Percentiles rank a stretch among this genome's conserved stretches.
These are phyloP conservation scores for Lycaena phlaeas DNA, from an alignment of 2,888 invertebrate genomes.

Conservation along the genomic window DNA sequence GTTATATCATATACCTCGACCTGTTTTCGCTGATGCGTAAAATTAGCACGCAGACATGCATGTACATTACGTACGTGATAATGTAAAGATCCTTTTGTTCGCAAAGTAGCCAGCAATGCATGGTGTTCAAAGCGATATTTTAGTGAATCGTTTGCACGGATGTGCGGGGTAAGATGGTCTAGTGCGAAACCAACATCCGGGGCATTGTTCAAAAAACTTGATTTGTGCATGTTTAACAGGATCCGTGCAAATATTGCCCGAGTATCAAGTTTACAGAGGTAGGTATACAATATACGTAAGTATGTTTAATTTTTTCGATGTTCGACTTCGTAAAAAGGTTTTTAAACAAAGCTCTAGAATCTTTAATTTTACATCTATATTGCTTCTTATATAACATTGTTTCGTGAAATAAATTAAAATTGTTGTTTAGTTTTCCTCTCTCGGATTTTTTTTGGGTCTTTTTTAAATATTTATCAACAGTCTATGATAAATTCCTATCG, in stretches of 20 bases:
- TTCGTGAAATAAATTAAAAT: too few relatives aligned
- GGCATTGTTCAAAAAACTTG: conserved; percentile 5
- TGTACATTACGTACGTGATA: not conserved
- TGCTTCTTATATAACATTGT: too few relatives aligned
- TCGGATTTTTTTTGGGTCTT: too few relatives aligned
- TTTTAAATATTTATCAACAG: too few relatives aligned
- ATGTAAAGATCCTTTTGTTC: not conserved
- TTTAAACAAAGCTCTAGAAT: too few relatives aligned
- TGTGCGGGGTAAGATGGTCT: conserved; percentile 4
- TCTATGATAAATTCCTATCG: too few relatives aligned
- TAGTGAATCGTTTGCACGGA: not conserved
- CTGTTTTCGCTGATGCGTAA: conserved; percentile 5
- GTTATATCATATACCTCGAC: conserved; percentile 11
- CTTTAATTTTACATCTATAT: too few relatives aligned
- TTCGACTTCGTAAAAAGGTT: too few relatives aligned
- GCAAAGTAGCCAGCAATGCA: not conserved
- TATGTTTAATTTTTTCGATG: not conserved
- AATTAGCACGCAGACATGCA: not conserved
- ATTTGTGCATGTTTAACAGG: conserved; percentile 1
- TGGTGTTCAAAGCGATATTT: not conserved
- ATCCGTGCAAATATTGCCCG: not conserved
- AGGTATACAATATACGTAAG: too few relatives aligned
- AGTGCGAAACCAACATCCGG: conserved; percentile 9
- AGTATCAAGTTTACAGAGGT: not conserved
- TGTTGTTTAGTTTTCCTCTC: too few relatives aligned